These are phyloP conservation scores for Sebastes cheni DNA, from an alignment of 2,797 vertebrate genomes.

Conservation along the genomic window DNA sequence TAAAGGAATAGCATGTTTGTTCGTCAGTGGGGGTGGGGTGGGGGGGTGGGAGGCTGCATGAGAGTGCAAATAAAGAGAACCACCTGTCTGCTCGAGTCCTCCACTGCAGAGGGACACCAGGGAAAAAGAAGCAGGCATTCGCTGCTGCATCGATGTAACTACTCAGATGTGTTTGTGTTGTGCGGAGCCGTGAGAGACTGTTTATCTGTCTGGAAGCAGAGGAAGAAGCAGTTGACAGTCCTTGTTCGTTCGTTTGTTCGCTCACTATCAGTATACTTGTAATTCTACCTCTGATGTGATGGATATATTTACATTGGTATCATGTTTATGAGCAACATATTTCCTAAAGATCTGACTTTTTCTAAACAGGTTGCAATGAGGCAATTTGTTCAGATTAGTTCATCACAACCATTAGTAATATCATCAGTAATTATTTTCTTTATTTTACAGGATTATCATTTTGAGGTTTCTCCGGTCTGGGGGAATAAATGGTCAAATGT, in stretches of 20 bases:
- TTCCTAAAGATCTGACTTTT: background rate
- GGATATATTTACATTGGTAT: background rate
- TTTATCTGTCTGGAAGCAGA: slow-evolving; percentile 35
- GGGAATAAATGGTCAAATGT: no score
- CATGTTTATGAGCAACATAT: background rate
- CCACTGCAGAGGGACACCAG: slow-evolving; percentile 17
- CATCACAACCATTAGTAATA: no score
- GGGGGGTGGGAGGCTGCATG: background rate
- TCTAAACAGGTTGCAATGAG: background rate
- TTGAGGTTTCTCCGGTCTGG: no score
- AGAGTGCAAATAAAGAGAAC: slow-evolving; percentile 56
- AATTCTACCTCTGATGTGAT: background rate
- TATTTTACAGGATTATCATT: background rate
- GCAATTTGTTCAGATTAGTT: background rate
- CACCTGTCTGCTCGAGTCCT: slow-evolving; percentile 42
- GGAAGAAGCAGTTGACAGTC: background rate
- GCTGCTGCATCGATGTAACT: background rate
- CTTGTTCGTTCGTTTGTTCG: background rate
- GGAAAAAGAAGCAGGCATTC: slow-evolving; percentile 32
- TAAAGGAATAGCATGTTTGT: slow-evolving; percentile 64
- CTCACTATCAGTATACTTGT: background rate
- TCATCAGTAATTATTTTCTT: background rate
- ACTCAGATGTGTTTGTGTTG: slow-evolving; percentile 42
- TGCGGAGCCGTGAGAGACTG: slow-evolving; percentile 22
- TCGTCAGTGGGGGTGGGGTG: background rate